Base-by-base conservation (phyloP, 92 coral and sea anemone species). In the Epizoanthus illoricatus region DNA sequence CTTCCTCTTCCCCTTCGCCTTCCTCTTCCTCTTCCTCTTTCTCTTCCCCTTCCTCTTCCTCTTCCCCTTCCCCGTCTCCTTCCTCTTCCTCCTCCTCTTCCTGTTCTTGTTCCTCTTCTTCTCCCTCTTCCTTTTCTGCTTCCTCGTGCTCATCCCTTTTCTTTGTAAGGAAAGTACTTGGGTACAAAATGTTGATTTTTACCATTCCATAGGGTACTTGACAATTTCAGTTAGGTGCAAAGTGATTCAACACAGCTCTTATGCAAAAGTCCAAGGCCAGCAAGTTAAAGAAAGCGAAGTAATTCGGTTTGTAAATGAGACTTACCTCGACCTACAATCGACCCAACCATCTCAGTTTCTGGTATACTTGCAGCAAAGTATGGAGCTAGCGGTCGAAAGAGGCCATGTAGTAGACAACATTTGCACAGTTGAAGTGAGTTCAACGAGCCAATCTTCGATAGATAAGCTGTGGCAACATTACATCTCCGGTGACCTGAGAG, bases 181-280 rank as follows among this genome's bases (percentile, higher is more conserved):
- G 7, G 7, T 45, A 45, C 7, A 10, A 45, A 45, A 45, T 45
- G 52, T 45, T 5, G 1, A 45, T 45, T 45, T 45, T 45, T 45
- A 10, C 7, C 49, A 10, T 45, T 45, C 9, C 52, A 45, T 11
- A 74, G 79, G 79, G 10, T 16, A 54, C 79, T 56, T 74, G 47
- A 74, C 65, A 16, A 20, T 74, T 74, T 74, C 65, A 24, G 59
- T 33, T 65, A 74, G 5, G 23, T 73, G 58, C 62, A 73, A 73
- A 47, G 79, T 56, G n/a, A n/a, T 28, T 45, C 52, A 45, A 17
- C 78, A 73, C 12, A 18, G 55, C 40, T 54, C 23, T 20, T 18
- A 23, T 24, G 18, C 45, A 15, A 1, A 15, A 5, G 36, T 13
- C 17, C 45, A 74, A 57, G 2, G 49, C 6, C 41, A 47, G 17